These are phyloP conservation scores for Drosophila nigricruria DNA, from an alignment of 2,888 invertebrate genomes.

Conservation along the genomic window DNA sequence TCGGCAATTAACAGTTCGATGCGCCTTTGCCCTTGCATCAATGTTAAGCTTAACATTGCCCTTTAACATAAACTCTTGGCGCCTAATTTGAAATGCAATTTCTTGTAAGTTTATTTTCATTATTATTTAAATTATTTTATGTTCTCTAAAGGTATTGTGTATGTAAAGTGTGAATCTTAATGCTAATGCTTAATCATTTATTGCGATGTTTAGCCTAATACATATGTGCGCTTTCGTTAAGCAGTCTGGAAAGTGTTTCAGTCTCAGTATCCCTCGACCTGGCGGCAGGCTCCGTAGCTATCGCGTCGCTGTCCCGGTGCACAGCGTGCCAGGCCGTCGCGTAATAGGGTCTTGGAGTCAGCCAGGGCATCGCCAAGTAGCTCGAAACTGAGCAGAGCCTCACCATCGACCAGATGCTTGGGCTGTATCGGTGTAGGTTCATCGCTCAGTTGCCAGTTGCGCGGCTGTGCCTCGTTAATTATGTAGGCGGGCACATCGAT, in stretches of 20 bases:
- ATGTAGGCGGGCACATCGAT: constrained; percentile 74
- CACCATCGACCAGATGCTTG: constrained; percentile 76
- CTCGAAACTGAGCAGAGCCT: constrained; percentile 72
- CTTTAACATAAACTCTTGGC: constrained; percentile 15
- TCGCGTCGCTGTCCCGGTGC: constrained; percentile 90
- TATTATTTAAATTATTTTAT: constrained; percentile 23
- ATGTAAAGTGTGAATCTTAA: constrained; percentile 27
- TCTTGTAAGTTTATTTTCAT: constrained; percentile 3
- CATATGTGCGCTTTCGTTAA: constrained; percentile 31
- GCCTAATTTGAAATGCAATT: constrained; percentile 20
- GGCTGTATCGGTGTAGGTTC: constrained; percentile 66
- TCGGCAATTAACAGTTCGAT: not conserved
- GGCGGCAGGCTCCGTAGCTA: constrained; percentile 88
- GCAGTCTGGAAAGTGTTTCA: constrained; percentile 60
- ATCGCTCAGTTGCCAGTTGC: constrained; percentile 73
- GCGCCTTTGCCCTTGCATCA: too few species aligned
- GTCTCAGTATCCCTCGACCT: constrained; percentile 83
- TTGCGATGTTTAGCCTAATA: constrained; percentile 40
- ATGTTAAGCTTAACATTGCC: constrained; percentile 8
- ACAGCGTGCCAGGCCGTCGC: constrained; percentile 89
- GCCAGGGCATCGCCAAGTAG: constrained; percentile 64
- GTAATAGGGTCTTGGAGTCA: constrained; percentile 87
- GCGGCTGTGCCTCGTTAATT: constrained; percentile 58
- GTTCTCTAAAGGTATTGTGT: constrained; percentile 26
- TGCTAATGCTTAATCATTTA: constrained; percentile 27